Evolutionary conservation across 2,113 vertebrate genomes (phyloP).

Genomic region (Campylomormyrus numenius): DNA sequence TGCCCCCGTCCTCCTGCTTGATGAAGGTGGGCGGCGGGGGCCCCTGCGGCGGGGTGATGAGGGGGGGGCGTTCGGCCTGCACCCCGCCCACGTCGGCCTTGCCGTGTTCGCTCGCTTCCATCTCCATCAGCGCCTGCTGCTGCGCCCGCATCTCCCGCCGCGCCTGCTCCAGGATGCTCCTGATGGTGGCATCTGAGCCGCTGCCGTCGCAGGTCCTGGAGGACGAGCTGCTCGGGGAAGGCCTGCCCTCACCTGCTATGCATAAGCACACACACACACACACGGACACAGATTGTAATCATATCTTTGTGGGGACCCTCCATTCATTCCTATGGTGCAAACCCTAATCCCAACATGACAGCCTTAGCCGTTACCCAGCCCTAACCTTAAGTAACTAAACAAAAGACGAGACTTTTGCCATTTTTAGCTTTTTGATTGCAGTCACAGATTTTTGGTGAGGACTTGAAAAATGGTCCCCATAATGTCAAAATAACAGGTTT

Average conservation of each 20-base stretch:
- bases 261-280: constrained; percentile 24
- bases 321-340: background rate
- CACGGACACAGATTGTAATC: background rate
- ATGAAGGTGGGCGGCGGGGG: constrained; percentile 61
- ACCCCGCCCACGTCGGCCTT: constrained; percentile 31
- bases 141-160: constrained; percentile 94
- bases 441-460: too few species aligned
- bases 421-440: too few species aligned
- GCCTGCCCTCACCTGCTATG: constrained; percentile 73
- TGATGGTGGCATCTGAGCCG: constrained; percentile 90
- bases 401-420: too few species aligned
- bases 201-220: constrained; percentile 59
- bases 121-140: constrained; percentile 86
- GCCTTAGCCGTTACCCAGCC: background rate
- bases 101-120: constrained; percentile 65
- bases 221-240: constrained; percentile 36
- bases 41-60: constrained; percentile 59
- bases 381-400: too few species aligned
- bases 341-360: background rate
- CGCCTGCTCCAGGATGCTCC: constrained; percentile 88
- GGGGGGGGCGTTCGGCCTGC: constrained; percentile 60
- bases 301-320: background rate
- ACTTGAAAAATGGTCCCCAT: too few species aligned
- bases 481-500: too few species aligned
- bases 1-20: constrained; percentile 79